Evolutionary conservation across 92 coral and sea anemone genomes (phyloP), one percentile per base, ranked within the genome.

Genomic region (Epizoanthus stellaris): DNA sequence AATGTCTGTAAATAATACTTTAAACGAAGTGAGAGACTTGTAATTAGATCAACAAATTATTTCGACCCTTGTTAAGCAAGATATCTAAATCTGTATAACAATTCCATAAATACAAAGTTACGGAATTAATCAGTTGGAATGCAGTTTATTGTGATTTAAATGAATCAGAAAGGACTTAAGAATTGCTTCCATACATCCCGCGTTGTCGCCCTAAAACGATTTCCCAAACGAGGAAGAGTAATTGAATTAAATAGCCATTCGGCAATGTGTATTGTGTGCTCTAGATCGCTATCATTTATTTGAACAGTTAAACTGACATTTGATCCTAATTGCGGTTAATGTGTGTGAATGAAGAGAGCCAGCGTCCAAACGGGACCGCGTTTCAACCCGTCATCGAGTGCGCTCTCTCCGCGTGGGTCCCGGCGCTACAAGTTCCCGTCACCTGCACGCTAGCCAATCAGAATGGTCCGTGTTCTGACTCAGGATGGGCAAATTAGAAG

Each of bases 241-340:
- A 79, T 79, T 79, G 60, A 79, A 79, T 79, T 79, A 79, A 62
- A 79, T 20, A 12, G 17, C 73, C 83, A 79, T 79, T 79, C 14
- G 83, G 36, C 83, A 79, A 59, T 64, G 67, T 79, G 61, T 79
- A 68, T 68, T 68, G 72, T 68, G 45, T 21, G 59, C 83, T 47
- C 72, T 64, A 49, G 83, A 79, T 72, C 40, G 54, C 81, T 86
- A 91, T 91, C 93, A 86, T 91, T 90, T 76, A 87, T 66, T 67
- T 38, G 82, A 77, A 91, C 89, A 87, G 93, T 87, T 91, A 87
- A 74, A 76, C 75, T 79, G 93, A 76, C 75, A 91, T 75, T 65
- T 84, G 91, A 91, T 76, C 82, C 85, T 91, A 91, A 91, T 87
- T 74, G 93, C 67, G 21, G 83, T 61, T 61, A 79, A 79, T 40